Conservation (phyloP, 1,140 invertebrate species). For the Artemia franciscana region DNA sequence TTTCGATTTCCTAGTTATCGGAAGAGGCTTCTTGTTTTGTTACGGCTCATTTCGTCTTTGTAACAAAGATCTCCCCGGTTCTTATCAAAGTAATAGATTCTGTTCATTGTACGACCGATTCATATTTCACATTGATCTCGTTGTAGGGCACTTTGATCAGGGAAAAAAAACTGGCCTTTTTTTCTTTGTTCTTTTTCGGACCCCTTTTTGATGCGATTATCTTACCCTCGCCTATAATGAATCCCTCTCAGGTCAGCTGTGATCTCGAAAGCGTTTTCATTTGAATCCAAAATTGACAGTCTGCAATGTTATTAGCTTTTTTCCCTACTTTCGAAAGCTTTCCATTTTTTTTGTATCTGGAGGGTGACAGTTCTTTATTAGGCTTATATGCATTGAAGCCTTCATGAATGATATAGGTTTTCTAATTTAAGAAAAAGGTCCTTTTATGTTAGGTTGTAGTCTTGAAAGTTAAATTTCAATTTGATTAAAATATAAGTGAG, state of each 20-base stretch:
- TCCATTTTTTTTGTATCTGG: too few species aligned
- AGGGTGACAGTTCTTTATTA: too few species aligned
- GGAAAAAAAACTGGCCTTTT: neutral
- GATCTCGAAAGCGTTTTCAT: neutral
- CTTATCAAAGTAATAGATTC: neutral
- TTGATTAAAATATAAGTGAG: too few species aligned
- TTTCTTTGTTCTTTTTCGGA: neutral
- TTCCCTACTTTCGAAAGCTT: neutral
- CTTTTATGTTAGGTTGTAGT: too few species aligned
- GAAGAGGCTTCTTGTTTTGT: too few species aligned
- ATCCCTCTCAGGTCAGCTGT: neutral
- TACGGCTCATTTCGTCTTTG: neutral
- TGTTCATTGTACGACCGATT: neutral
- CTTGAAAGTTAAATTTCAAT: too few species aligned
- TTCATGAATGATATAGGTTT: too few species aligned
- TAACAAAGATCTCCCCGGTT: neutral
- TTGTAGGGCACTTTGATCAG: neutral
- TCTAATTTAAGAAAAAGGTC: too few species aligned
- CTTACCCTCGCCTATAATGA: neutral
- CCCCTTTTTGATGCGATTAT: neutral
- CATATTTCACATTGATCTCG: neutral
- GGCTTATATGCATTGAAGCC: too few species aligned
- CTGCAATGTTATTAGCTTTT: neutral
- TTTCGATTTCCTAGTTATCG: too few species aligned
- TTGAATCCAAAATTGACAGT: neutral